Percentiles rank a stretch among this genome's conserved stretches.
Conservation (phyloP, 2,888 invertebrate species). For the Arrhopalites spinosus region DNA sequence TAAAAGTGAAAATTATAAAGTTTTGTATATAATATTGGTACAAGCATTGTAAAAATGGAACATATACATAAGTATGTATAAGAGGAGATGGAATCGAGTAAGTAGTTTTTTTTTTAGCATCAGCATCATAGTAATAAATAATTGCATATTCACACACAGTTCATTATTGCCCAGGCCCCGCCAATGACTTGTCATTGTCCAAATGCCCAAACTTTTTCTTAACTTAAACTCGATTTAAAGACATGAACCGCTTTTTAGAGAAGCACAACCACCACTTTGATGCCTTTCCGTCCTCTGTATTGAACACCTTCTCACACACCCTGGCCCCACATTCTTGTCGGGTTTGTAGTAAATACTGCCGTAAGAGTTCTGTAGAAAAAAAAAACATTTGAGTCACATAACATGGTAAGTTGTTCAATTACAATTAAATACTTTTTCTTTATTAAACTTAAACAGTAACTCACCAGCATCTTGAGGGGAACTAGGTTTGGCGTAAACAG, state of each 20-base stretch:
- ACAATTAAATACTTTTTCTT: neutral
- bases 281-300: conserved; percentile 87
- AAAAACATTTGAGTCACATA: conserved; percentile 1
- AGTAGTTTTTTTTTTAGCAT: no score
- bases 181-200: conserved; percentile 97
- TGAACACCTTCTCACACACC: conserved; percentile 90
- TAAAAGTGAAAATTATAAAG: no score
- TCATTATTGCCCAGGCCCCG: conserved; percentile 75
- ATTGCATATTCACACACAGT: neutral
- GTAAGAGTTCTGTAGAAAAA: conserved; percentile 75
- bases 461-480: conserved; percentile 79
- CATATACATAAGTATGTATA: no score
- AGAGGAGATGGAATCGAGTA: no score
- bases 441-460: no score
- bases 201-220: no score
- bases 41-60: no score
- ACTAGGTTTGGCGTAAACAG: conserved; percentile 88
- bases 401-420: neutral
- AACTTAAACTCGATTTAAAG: no score
- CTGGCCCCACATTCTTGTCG: conserved; percentile 93
- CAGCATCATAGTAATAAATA: no score
- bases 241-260: conserved; percentile 98
- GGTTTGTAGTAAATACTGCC: conserved; percentile 90
- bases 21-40: no score
- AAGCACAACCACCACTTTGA: conserved; percentile 99